Evolutionary conservation across 2,888 invertebrate genomes (phyloP), one percentile per base, ranked within the genome.

Genomic region (Mythimna vitellina): DNA sequence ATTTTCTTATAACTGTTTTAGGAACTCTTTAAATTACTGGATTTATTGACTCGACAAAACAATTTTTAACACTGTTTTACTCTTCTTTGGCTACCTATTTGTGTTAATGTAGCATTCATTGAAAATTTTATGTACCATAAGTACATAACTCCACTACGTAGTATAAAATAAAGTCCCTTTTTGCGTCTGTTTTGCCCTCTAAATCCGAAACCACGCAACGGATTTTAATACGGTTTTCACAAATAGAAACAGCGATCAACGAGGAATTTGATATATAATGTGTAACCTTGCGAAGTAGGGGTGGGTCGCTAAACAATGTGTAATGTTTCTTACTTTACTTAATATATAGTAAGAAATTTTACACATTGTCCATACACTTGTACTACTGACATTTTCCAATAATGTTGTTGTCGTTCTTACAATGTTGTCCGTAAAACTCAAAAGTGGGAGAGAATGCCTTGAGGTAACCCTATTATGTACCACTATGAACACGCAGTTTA

Each of bases 1-100:
- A 56, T 70, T 73, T 70, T 17, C 35, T 54, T 14, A 7, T 57
- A 53, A 66, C 63, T 56, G 73, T 70, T 61, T 75, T 49, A 29
- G 1, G 42, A 51, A 56, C 54, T 62, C 20, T 20, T 35, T 32
- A 58, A 58, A 32, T 32, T 0, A 17, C n/a, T 46, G 53, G 20
- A 64, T 57, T 64, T 38, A 57, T 22, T 46, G 9, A 58, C n/a
- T 49, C 12, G 6, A 38, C n/a, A 35, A 10, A 14, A 0, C 9
- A 8, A 64, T 1, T 17, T 57, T 79, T 57, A 22, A n/a, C 56
- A 22, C 3, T 58, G 29, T 35, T 76, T 22, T 29, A n/a, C 10
- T 58, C 14, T 76, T 57, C 20, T n/a, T 12, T 46, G 25, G 29
- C 14, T 56, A n/a, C n/a, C n/a, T n/a, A 17, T 29, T 22, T 42